Percentiles rank a stretch among this genome's conserved stretches.
Evolutionary conservation across 2,797 vertebrate genomes (phyloP).

Genomic region (Spinus pinus): DNA sequence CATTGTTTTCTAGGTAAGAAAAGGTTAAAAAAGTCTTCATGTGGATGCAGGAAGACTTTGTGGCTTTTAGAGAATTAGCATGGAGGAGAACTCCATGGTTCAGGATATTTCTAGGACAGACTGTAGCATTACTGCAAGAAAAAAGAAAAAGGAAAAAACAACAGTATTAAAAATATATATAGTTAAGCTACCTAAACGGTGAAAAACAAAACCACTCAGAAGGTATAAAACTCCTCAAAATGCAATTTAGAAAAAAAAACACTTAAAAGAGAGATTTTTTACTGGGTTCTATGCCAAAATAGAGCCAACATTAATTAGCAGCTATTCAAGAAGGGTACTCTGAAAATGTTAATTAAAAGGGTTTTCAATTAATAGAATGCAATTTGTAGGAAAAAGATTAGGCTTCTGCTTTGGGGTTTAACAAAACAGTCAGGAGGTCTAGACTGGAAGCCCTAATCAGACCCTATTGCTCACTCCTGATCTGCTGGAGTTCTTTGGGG

Average conservation of each 20-base stretch:
- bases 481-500: neutral
- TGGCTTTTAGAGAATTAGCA: neutral
- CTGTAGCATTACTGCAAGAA: neutral
- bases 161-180: neutral
- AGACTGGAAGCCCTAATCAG: neutral
- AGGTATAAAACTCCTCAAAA: neutral
- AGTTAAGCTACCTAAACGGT: neutral
- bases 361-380: neutral
- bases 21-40: neutral
- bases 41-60: neutral
- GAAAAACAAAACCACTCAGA: neutral
- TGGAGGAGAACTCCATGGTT: neutral
- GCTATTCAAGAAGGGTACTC: neutral
- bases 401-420: neutral
- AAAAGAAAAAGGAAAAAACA: neutral
- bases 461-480: neutral
- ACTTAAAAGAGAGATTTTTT: neutral
- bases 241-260: neutral
- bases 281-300: neutral
- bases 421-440: neutral
- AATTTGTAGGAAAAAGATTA: neutral
- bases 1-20: neutral
- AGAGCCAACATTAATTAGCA: neutral
- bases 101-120: neutral
- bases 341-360: constrained; percentile 17